Evolutionary conservation across 2,888 invertebrate genomes (phyloP).

Genomic region (Myopa testacea): DNA sequence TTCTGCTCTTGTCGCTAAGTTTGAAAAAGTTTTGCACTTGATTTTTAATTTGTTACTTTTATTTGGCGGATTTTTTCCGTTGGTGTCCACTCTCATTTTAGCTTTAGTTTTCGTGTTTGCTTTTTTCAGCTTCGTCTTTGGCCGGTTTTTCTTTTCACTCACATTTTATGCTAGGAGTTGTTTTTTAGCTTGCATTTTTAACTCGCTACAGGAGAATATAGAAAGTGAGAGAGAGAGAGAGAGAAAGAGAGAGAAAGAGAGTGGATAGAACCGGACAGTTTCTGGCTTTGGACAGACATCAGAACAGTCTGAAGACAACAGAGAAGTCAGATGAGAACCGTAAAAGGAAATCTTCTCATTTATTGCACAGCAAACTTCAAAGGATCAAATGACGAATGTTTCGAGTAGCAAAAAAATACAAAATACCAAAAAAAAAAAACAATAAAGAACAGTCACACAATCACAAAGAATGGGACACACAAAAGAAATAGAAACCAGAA

Average conservation of each 20-base stretch:
- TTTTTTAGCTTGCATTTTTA: no score
- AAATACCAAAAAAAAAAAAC: not conserved
- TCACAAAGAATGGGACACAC: not conserved
- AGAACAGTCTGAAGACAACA: not conserved
- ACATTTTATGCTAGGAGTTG: not conserved
- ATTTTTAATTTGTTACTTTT: conserved; percentile 20
- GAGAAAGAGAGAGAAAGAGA: no score
- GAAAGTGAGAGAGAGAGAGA: no score
- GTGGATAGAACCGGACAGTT: no score
- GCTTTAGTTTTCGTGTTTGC: conserved; percentile 11
- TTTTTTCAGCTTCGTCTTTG: not conserved
- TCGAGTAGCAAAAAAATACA: not conserved
- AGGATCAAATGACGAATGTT: conserved; percentile 34
- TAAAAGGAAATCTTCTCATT: conserved; percentile 14
- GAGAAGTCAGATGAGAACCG: not conserved
- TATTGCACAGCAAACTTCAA: conserved; percentile 32
- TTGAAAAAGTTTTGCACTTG: not conserved
- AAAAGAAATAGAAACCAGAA: not conserved
- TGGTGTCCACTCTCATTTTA: conserved; percentile 17
- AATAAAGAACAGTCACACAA: conserved; percentile 4
- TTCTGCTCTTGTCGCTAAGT: not conserved
- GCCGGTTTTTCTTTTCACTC: no score
- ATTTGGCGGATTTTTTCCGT: not conserved
- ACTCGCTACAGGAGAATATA: no score
- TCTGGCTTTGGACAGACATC: not conserved